phyloP scores from a whole-genome alignment of 2,888 invertebrate genomes.

The Clostera curtula region DNA sequence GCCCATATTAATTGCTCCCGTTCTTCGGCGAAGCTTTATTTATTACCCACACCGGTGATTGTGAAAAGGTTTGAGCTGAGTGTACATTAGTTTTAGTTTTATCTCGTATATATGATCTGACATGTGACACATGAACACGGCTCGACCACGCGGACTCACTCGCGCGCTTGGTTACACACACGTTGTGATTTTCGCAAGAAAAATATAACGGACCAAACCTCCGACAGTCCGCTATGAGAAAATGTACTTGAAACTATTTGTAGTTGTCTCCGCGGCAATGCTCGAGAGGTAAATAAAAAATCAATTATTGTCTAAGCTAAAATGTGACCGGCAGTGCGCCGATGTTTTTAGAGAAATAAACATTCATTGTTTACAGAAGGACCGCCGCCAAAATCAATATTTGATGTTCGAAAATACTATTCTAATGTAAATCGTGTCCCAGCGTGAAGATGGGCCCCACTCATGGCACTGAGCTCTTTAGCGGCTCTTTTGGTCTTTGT shows the following conservation, averaged over 20 bases:
- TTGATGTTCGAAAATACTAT: slow-evolving; percentile 73
- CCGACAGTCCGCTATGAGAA: slow-evolving; percentile 43
- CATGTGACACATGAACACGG: slow-evolving; percentile 53
- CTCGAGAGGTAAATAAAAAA: slow-evolving; percentile 62
- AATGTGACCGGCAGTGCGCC: slow-evolving; percentile 63
- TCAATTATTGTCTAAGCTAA: slow-evolving; percentile 69
- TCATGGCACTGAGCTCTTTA: slow-evolving; percentile 56
- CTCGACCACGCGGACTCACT: slow-evolving; percentile 28
- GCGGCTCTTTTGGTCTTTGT: slow-evolving; percentile 62
- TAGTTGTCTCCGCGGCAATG: slow-evolving; percentile 53
- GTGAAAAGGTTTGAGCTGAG: slow-evolving; percentile 68
- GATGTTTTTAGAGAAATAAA: slow-evolving; percentile 73
- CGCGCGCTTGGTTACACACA: slow-evolving; percentile 14
- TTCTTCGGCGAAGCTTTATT: slow-evolving; percentile 72
- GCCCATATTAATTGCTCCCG: slow-evolving; percentile 74
- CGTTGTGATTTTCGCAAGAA: slow-evolving; percentile 35
- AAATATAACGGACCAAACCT: slow-evolving; percentile 29
- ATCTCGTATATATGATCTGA: slow-evolving; percentile 65
- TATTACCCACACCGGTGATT: slow-evolving; percentile 67
- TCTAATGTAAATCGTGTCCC: slow-evolving; percentile 68
- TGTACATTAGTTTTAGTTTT: slow-evolving; percentile 69
- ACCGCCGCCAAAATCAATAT: slow-evolving; percentile 70
- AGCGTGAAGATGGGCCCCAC: slow-evolving; percentile 34
- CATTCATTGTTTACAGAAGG: slow-evolving; percentile 67
- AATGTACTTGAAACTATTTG: slow-evolving; percentile 44